phyloP scores from a whole-genome alignment of 1,140 invertebrate genomes.

The Chrysomallon squamiferum region DNA sequence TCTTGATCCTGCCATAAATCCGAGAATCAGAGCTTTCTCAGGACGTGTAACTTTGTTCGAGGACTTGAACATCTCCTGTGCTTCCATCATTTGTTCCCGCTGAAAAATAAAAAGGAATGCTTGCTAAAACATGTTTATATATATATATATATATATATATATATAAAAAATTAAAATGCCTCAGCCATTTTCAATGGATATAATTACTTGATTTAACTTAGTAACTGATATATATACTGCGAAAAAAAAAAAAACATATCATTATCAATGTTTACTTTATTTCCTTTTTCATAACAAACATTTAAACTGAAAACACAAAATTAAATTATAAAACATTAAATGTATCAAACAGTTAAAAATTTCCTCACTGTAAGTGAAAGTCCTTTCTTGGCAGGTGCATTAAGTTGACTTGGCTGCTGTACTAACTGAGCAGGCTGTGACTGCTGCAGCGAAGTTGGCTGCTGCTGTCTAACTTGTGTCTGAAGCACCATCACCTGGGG shows the following conservation, averaged over 20 bases:
- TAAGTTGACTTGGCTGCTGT: slow-evolving; percentile 2
- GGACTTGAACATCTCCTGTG: slow-evolving; percentile 96
- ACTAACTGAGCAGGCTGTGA: background rate
- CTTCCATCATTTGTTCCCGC: slow-evolving; percentile 95
- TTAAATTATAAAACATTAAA: too few relatives aligned
- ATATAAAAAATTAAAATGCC: too few relatives aligned
- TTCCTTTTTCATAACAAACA: too few relatives aligned
- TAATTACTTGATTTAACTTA: too few relatives aligned
- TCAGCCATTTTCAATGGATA: too few relatives aligned
- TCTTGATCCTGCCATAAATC: slow-evolving; percentile 96
- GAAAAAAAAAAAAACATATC: too few relatives aligned
- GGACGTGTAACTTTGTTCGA: slow-evolving; percentile 94
- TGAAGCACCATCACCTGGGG: slow-evolving; percentile 7
- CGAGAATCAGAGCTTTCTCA: slow-evolving; percentile 95
- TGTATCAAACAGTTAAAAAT: too few relatives aligned
- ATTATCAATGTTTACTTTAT: too few relatives aligned
- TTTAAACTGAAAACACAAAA: too few relatives aligned
- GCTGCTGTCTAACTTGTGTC: slow-evolving; percentile 9
- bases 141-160: too few relatives aligned
- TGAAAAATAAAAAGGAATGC: slow-evolving; percentile 38
- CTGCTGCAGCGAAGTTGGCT: background rate
- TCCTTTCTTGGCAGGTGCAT: slow-evolving; percentile 65
- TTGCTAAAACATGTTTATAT: too few relatives aligned
- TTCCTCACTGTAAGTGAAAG: slow-evolving; percentile 80
- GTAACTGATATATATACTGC: slow-evolving; percentile 17